phyloP scores from a whole-genome alignment of 2,888 invertebrate genomes.

The Drosophila eohydei region DNA sequence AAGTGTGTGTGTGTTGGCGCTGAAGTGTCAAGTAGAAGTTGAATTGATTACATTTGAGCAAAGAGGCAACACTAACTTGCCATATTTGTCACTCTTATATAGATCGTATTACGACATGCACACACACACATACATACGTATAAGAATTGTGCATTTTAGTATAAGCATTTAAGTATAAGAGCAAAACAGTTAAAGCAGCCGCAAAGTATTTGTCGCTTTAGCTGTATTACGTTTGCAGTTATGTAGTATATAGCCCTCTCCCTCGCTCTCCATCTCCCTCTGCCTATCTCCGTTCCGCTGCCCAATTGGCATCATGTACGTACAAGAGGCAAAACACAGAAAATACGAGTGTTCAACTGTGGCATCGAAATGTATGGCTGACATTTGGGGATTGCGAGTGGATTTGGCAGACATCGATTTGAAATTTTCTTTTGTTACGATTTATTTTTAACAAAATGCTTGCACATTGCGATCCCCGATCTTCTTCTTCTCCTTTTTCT shows the following conservation, averaged over 20 bases:
- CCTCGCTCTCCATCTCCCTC: not conserved
- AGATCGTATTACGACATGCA: constrained; percentile 59
- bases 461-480: constrained; percentile 14
- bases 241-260: constrained; percentile 1
- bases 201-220: constrained; percentile 35
- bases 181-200: constrained; percentile 29
- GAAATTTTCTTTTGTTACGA: constrained; percentile 45
- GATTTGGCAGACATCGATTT: constrained; percentile 69
- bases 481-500: not conserved
- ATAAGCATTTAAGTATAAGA: constrained; percentile 6
- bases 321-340: constrained; percentile 18
- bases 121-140: constrained; percentile 1
- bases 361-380: constrained; percentile 60
- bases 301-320: constrained; percentile 22
- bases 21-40: constrained; percentile 66
- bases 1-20: constrained; percentile 48
- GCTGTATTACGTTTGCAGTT: constrained; percentile 12
- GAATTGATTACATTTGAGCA: constrained; percentile 69
- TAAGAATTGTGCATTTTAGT: constrained; percentile 6
- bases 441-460: constrained; percentile 64
- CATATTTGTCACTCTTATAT: constrained; percentile 63
- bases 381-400: constrained; percentile 63
- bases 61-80: constrained; percentile 58
- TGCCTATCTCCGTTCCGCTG: not conserved
- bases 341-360: constrained; percentile 46